Conservation (phyloP, 2,888 invertebrate genomes). For the Colostygia pectinataria region DNA sequence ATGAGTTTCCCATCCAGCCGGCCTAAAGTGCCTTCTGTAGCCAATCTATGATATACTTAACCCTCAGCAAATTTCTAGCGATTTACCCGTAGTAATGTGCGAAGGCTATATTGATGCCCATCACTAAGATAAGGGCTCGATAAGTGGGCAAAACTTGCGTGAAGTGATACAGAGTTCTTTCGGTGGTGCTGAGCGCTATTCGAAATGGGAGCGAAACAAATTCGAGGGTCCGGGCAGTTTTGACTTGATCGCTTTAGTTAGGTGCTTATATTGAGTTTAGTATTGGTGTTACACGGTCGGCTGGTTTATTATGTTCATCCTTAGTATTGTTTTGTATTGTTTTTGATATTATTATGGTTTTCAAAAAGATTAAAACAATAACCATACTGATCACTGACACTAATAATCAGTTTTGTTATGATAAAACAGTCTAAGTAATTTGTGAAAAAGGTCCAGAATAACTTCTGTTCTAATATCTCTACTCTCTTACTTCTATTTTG, state of each 20-base stretch:
- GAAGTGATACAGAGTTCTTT: slow-evolving; percentile 43
- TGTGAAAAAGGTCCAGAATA: too few species aligned
- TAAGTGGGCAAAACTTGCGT: slow-evolving; percentile 40
- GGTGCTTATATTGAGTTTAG: slow-evolving; percentile 5
- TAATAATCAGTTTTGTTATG: too few species aligned
- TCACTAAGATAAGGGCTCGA: slow-evolving; percentile 37
- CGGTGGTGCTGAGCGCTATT: slow-evolving; percentile 36
- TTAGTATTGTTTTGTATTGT: background rate
- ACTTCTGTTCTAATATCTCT: too few species aligned
- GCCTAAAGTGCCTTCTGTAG: slow-evolving; percentile 13
- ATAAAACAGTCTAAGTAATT: too few species aligned
- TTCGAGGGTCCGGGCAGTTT: slow-evolving; percentile 28
- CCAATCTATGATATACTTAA: slow-evolving; percentile 14
- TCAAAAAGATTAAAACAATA: too few species aligned
- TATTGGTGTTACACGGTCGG: background rate
- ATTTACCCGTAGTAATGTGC: slow-evolving; percentile 27
- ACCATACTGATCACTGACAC: too few species aligned
- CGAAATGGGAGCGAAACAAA: slow-evolving; percentile 33
- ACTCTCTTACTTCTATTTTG: too few species aligned
- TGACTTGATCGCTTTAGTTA: slow-evolving; percentile 26
- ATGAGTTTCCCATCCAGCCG: slow-evolving; percentile 13
- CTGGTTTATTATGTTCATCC: background rate
- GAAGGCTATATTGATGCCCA: slow-evolving; percentile 27
- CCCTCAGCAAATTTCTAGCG: slow-evolving; percentile 25
- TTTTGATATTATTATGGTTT: too few species aligned